Evolutionary conservation across 2,113 vertebrate species (phyloP), one percentile per base, ranked within the genome.

Genomic region (Gasterosteus aculeatus): DNA sequence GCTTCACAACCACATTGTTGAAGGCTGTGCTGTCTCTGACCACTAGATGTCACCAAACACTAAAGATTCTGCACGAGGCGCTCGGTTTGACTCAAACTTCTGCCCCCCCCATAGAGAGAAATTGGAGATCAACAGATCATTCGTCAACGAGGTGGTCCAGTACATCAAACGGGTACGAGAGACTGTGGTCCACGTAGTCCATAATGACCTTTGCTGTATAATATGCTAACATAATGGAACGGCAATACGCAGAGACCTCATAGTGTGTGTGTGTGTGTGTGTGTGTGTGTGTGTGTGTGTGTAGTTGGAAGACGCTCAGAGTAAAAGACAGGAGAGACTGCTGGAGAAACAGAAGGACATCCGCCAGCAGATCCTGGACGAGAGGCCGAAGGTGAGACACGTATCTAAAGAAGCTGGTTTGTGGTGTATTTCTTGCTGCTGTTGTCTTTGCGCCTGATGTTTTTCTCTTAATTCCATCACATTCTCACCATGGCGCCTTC

Each of bases 101-200:
- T 76, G 7, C 5, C 51, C 29, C 56, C 29, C 51, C 63, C 33
- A 42, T 85, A 99, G 97, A 87, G 97, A 97, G 93, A 99, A 99
- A 93, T 93, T 97, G 0, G 98, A 99, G 90, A 99, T 98, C 94
- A 99, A 98, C 92, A 95, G 96, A 35, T 97, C 96, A 0, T 98
- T 98, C 81, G 97, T 99, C 84, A 97, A 97, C 77, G 97, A 98
- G 87, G 98, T 99, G 87, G 98, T 99, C 67, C 97, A 99, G 85
- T 96, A 95, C 87, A 97, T 99, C 74, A 98, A 98, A 92, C 92
- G 97, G 95, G 98, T 98, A 94, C 29, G 95, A 88, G 8, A 56
- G 7, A 10, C 22, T 26, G 1, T 26, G 22, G 22, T 26, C 22
- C 22, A 26, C 29, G 19, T 10, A 5, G 2, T 35, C 26, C 26